Evolutionary conservation across 2,113 vertebrate species (phyloP), one percentile per base, ranked within the genome.

Genomic region (Vanacampus margaritifer): DNA sequence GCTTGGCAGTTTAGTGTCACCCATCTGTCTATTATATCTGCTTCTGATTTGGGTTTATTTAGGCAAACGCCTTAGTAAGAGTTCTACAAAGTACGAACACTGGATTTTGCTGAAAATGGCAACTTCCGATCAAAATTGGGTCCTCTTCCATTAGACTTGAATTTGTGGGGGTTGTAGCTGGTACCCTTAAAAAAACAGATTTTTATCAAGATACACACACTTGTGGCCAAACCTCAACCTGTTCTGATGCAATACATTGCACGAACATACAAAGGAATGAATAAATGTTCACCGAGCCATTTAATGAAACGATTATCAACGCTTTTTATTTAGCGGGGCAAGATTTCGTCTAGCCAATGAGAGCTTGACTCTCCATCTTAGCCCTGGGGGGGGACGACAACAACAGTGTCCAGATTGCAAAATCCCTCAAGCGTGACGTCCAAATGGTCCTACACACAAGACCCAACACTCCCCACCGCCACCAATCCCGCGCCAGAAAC

Each of bases 401-500:
- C 59, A 74, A 69, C 16, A 28, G 41, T 67, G 32, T 79, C 76
- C 84, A 83, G 73, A 81, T 64, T 81, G 76, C 73, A 83, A n/a
- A 56, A 79, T 83, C 77, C 61, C 65, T 86, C 82, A 79, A 56
- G 84, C 80, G 56, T 67, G 81, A 75, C 73, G 80, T 73, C 79
- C 82, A 83, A 78, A 74, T 50, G 75, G 72, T 66, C 56, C 0
- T 1, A 48, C 73, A 57, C 76, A 51, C 63, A 72, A 41, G 70
- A 71, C 72, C 61, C 21, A 75, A 72, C 26, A 73, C 63, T 2
- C 43, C 17, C 73, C 48, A 69, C 17, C 45, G 0, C 17, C 5
- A 1, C 45, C 26, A 11, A 78, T 73, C 36, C 13, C 69, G 63
- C 53, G 69, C 65, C 62, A 69, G 74, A 85, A 79, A 88, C 74